A percentile compares a stretch with the other conserved stretches of the same genome.
Conservation (phyloP, 2,797 vertebrate species). For the Dicrostonyx torquatus region DNA sequence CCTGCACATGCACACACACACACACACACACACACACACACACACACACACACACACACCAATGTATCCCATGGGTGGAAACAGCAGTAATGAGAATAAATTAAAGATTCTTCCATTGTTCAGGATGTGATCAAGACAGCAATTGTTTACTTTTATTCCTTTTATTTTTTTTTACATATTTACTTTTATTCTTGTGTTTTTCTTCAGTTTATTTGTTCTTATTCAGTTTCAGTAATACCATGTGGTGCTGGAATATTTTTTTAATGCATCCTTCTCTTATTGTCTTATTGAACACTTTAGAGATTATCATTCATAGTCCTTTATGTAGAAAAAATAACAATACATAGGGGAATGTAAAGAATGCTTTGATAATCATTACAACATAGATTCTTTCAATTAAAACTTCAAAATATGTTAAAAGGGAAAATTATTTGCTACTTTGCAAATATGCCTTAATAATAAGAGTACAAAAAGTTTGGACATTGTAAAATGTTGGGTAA, state of each 20-base stretch:
- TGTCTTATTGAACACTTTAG: neutral
- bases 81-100: neutral
- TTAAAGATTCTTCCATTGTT: neutral
- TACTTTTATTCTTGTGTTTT: neutral
- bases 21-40: neutral
- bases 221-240: neutral
- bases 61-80: neutral
- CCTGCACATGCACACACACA: neutral
- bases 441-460: neutral
- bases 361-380: neutral
- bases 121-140: neutral
- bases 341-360: neutral
- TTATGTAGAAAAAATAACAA: neutral
- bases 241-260: neutral
- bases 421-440: neutral
- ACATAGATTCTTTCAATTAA: neutral
- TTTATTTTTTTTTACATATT: neutral
- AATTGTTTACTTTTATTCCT: neutral
- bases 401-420: neutral
- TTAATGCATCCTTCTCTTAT: neutral
- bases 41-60: neutral
- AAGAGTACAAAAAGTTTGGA: neutral
- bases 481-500: neutral
- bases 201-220: neutral
- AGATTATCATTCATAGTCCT: neutral